Conservation (phyloP, 2,113 vertebrate genomes). For the Myanophis thanlyinensis region DNA sequence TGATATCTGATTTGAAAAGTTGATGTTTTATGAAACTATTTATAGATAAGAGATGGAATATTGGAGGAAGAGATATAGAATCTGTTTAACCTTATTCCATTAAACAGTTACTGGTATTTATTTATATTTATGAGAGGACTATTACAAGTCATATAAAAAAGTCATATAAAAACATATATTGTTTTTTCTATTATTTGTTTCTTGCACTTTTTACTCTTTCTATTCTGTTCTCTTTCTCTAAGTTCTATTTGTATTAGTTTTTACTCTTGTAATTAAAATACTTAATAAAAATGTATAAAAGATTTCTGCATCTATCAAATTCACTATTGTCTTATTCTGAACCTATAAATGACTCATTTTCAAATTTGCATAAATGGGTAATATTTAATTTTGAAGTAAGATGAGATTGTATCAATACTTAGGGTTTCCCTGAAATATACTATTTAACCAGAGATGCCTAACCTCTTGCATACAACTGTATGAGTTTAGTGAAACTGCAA, state of each 20-base stretch:
- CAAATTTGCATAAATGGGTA: neutral
- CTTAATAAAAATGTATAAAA: neutral
- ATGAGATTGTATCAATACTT: neutral
- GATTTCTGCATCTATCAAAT: neutral
- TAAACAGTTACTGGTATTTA: too few relatives aligned
- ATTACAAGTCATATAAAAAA: neutral
- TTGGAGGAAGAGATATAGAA: neutral
- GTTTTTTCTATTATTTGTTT: neutral
- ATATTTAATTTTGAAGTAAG: neutral
- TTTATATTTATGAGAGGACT: neutral
- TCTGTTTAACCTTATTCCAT: neutral
- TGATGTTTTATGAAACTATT: neutral
- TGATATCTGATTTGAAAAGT: neutral
- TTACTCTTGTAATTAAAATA: neutral
- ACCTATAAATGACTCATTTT: neutral
- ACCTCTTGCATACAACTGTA: neutral
- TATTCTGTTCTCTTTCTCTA: neutral
- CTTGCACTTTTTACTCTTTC: neutral
- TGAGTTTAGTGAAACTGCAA: neutral
- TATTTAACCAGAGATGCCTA: neutral
- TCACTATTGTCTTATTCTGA: neutral
- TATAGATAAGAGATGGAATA: neutral
- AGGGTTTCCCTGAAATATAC: neutral
- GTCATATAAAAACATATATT: too few relatives aligned
- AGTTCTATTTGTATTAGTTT: neutral